Evolutionary conservation across 2,113 vertebrate species (phyloP), one percentile per base, ranked within the genome.

Genomic region (Oenanthe oenanthe): DNA sequence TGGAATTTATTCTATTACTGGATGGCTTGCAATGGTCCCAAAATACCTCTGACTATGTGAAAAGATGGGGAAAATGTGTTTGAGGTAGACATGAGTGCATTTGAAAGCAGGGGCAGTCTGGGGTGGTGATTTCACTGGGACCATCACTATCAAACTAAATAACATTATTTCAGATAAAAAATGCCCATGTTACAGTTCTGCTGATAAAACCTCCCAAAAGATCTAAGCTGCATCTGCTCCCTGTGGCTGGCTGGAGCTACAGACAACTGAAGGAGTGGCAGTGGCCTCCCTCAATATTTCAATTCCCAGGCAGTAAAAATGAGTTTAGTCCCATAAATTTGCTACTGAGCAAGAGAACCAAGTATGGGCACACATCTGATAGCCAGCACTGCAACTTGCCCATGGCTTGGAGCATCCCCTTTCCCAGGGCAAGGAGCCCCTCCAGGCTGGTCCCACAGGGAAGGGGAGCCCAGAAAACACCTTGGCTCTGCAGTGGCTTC

Each of bases 1-100:
- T 93, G 71, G 66, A 89, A 93, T 96, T 88, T 88, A 85, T 97
- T 95, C 91, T 66, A 83, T 95, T 53, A 74, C 88, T 92, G 42
- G 32, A 86, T 75, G 9, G 47, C 54, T 88, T 85, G 51, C 79
- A 93, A 25, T 34, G 43, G 63, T 92, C 86, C 71, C 72, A 89
- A 94, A 92, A 96, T 83, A 89, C 51, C 53, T 72, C 73, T 40
- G 63, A 70, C 57, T 76, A 24, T 42, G 48, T 54, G 53, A 91
- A 82, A 74, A 89, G 58, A 71, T 6, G 4, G 32, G 36, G 47
- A 45, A 76, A 90, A 57, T 3, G 8, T 62, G 26, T 76, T 85
- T 77, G 48, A 54, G 54, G 47, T 40, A 53, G 62, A n/a, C 72
- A 38, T 24, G 36, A 32, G 2, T 48, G 68, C 48, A 50, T 76